Conservation (phyloP, 1,140 invertebrate genomes). For the Paraescarpia echinospica region DNA sequence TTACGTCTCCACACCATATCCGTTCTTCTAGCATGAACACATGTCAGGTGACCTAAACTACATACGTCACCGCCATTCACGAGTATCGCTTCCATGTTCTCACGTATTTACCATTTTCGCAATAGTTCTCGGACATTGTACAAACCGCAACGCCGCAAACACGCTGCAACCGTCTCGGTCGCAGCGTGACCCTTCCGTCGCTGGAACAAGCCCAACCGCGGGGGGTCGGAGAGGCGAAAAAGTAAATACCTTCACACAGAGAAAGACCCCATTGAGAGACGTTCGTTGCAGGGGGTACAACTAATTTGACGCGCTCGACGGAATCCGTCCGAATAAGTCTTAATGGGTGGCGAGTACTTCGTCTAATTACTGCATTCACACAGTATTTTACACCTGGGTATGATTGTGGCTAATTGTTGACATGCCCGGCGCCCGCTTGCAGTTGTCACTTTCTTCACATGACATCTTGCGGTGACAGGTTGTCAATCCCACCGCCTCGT, state of each 20-base stretch:
- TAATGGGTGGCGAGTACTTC: neutral
- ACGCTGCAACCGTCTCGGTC: neutral
- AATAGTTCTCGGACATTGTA: neutral
- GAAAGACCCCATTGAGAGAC: neutral
- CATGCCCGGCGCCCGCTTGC: neutral
- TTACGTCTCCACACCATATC: neutral
- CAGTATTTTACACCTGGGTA: neutral
- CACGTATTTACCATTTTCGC: neutral
- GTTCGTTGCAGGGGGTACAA: neutral
- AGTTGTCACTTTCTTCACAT: neutral
- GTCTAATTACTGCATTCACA: neutral
- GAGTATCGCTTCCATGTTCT: neutral
- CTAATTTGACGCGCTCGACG: constrained; percentile 3
- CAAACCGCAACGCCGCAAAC: neutral
- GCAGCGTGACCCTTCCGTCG: neutral
- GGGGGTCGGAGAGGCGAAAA: neutral
- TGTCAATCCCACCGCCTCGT: neutral
- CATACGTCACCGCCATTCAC: neutral
- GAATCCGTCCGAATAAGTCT: neutral
- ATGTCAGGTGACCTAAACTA: neutral
- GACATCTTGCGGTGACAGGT: neutral
- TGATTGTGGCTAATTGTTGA: neutral
- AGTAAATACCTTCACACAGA: neutral
- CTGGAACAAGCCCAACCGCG: neutral
- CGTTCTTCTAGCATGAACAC: neutral